Evolutionary conservation across 1,140 invertebrate genomes (phyloP).

Genomic region (Bombyx mori): DNA sequence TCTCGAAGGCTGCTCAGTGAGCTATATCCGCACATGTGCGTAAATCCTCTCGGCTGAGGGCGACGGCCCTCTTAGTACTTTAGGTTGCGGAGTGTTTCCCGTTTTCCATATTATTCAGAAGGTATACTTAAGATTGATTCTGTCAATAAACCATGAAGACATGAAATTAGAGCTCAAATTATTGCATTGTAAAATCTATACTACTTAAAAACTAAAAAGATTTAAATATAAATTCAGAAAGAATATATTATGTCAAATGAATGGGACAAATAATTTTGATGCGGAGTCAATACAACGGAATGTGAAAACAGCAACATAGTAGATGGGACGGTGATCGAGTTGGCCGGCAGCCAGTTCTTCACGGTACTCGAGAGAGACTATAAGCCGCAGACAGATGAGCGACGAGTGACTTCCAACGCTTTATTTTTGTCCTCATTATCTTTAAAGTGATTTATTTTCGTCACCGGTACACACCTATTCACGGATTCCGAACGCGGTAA

Average conservation of each 20-base stretch:
- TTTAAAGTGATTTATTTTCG: conserved; percentile 64
- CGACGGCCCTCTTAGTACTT: conserved; percentile 39
- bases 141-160: too few relatives aligned
- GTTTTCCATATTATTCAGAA: conserved; percentile 11
- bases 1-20: conserved; percentile 48
- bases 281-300: too few relatives aligned
- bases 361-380: conserved; percentile 29
- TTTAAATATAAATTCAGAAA: too few relatives aligned
- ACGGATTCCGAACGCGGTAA: conserved; percentile 28
- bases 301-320: conserved; percentile 32
- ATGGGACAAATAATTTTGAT: too few relatives aligned
- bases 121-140: too few relatives aligned
- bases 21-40: conserved; percentile 38
- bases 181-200: too few relatives aligned
- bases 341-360: conserved; percentile 39
- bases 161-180: too few relatives aligned
- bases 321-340: conserved; percentile 44
- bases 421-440: conserved; percentile 69
- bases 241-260: too few relatives aligned
- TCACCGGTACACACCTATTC: conserved; percentile 25
- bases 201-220: too few relatives aligned
- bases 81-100: conserved; percentile 27
- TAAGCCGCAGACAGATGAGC: conserved; percentile 47
- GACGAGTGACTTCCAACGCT: conserved; percentile 53
- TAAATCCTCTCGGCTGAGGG: conserved; percentile 34